Evolutionary conservation across 2,888 invertebrate genomes (phyloP).

Genomic region (Abrostola triplasia): DNA sequence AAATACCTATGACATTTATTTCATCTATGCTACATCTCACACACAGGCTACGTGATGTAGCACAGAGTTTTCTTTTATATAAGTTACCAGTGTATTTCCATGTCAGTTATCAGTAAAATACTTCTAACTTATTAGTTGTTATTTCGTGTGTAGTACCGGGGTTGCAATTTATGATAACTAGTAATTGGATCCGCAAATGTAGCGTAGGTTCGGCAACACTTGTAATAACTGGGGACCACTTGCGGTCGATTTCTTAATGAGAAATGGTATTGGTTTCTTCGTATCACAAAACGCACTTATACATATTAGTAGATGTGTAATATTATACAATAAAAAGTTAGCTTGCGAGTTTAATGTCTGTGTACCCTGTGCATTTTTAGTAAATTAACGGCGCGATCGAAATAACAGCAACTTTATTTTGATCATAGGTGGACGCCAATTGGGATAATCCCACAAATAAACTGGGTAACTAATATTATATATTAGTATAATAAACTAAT

Average conservation of each 20-base stretch:
- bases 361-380: slow-evolving; percentile 10
- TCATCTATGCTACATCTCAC: no score
- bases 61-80: no score
- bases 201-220: slow-evolving; percentile 28
- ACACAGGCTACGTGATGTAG: no score
- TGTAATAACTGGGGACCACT: slow-evolving; percentile 28
- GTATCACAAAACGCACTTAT: slow-evolving; percentile 13
- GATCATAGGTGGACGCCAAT: slow-evolving; percentile 18
- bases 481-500: slow-evolving; percentile 2
- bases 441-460: slow-evolving; percentile 7
- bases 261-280: slow-evolving; percentile 35
- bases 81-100: no score
- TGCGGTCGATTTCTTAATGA: slow-evolving; percentile 45
- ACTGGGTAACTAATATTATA: background rate
- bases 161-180: background rate
- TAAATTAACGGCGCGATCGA: slow-evolving; percentile 30
- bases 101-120: background rate
- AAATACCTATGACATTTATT: no score
- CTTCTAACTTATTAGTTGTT: background rate
- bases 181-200: slow-evolving; percentile 24
- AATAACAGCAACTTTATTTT: slow-evolving; percentile 15
- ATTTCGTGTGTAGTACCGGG: background rate
- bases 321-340: slow-evolving; percentile 1
- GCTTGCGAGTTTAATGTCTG: slow-evolving; percentile 8
- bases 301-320: background rate